Evolutionary conservation across 2,113 vertebrate genomes (phyloP).

Genomic region (Pterocles burchelli): DNA sequence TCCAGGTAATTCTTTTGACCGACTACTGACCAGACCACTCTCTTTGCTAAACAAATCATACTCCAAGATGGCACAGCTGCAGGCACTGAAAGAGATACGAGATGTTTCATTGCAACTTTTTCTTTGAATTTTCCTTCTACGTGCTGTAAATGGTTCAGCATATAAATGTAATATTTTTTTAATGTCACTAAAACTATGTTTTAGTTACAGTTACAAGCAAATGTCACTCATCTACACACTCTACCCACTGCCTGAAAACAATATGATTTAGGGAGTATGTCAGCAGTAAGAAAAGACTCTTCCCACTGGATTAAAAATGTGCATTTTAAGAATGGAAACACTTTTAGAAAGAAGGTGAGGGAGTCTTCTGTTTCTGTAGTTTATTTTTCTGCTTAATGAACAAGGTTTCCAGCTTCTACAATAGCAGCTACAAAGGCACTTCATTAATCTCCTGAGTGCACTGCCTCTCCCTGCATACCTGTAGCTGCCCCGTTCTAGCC

Average conservation of each 20-base stretch:
- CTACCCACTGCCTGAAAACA: constrained; percentile 68
- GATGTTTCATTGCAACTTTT: neutral
- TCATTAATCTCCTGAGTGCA: constrained; percentile 49
- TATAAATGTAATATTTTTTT: constrained; percentile 54
- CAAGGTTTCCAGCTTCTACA: constrained; percentile 59
- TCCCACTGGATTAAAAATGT: constrained; percentile 70
- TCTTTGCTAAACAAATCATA: neutral
- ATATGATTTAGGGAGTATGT: constrained; percentile 68
- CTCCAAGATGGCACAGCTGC: neutral
- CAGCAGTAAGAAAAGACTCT: constrained; percentile 70
- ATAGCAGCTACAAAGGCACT: constrained; percentile 56
- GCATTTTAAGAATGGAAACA: constrained; percentile 69
- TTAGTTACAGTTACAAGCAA: constrained; percentile 65
- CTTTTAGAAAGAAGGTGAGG: constrained; percentile 62
- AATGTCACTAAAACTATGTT: constrained; percentile 66
- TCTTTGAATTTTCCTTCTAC: constrained; percentile 15
- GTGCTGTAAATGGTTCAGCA: constrained; percentile 20
- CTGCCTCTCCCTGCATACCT: constrained; percentile 61
- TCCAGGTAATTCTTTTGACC: neutral
- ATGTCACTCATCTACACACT: constrained; percentile 68
- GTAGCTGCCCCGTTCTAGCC: constrained; percentile 42
- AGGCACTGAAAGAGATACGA: neutral
- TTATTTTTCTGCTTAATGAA: constrained; percentile 74
- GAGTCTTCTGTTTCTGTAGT: constrained; percentile 69
- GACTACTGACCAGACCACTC: neutral